phyloP scores from a whole-genome alignment of 2,797 vertebrate species.

The Pangasius krempfi region DNA sequence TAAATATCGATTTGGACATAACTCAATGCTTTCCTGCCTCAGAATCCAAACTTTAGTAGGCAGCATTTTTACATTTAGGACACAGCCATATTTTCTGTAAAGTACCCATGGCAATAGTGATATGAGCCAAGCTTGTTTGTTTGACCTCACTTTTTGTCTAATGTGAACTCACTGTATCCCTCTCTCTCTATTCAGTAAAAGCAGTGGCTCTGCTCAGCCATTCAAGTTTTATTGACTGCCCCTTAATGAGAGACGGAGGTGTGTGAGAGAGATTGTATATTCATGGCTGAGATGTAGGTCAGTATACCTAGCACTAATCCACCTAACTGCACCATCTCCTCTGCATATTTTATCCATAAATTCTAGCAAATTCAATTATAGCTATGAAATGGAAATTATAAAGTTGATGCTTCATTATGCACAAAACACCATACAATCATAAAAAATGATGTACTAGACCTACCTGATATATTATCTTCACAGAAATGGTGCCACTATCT shows the following conservation, averaged over 20 bases:
- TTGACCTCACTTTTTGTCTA: not conserved
- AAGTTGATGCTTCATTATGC: not conserved
- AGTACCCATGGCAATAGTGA: not conserved
- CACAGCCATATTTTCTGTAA: not conserved
- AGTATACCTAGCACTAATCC: not conserved
- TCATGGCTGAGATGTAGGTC: not conserved
- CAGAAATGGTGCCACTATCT: not conserved
- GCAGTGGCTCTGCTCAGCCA: not conserved
- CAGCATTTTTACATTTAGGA: too few relatives aligned
- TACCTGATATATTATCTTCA: not conserved
- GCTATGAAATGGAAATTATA: not conserved
- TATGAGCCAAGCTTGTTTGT: not conserved
- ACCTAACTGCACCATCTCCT: not conserved
- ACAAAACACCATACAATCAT: not conserved
- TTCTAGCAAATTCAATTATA: not conserved
- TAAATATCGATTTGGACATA: not conserved
- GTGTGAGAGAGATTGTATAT: not conserved
- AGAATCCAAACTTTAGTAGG: not conserved
- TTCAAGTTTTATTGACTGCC: slow-evolving; percentile 1
- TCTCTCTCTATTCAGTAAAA: not conserved
- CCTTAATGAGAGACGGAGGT: not conserved
- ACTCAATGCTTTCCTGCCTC: not conserved
- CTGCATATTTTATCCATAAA: not conserved
- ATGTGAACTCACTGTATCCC: not conserved
- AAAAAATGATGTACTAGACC: not conserved